phyloP scores from a whole-genome alignment of 2,113 vertebrate genomes.

The Himantopus leucocephalus region DNA sequence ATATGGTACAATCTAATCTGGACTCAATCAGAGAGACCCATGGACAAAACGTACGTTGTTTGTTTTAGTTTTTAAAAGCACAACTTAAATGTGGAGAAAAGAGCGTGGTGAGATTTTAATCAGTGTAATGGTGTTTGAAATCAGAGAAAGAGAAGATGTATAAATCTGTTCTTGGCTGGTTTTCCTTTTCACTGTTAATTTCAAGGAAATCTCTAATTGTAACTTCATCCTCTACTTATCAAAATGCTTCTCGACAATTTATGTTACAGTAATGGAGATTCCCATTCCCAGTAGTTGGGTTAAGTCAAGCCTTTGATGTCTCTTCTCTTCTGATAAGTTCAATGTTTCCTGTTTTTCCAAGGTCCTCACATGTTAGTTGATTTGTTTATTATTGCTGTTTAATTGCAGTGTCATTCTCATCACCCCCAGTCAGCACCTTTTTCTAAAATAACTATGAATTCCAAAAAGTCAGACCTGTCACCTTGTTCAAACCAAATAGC shows the following conservation, averaged over 20 bases:
- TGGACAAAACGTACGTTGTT: neutral
- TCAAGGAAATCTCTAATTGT: neutral
- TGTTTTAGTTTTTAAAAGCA: neutral
- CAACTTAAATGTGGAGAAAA: neutral
- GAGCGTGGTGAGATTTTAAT: neutral
- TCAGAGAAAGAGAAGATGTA: neutral
- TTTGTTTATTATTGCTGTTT: neutral
- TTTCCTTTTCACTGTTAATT: neutral
- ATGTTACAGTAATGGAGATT: neutral
- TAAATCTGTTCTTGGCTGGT: neutral
- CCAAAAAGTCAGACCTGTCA: neutral
- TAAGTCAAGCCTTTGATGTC: constrained; percentile 10
- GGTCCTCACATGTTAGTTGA: neutral
- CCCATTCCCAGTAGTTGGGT: neutral
- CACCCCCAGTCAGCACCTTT: neutral
- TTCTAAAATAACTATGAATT: neutral
- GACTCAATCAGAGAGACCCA: neutral
- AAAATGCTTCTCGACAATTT: constrained; percentile 1
- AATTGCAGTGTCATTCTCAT: neutral
- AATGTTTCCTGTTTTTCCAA: neutral
- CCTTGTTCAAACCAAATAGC: neutral
- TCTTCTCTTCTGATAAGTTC: constrained; percentile 1
- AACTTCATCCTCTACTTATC: neutral
- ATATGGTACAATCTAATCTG: neutral
- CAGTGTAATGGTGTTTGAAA: neutral